Evolutionary conservation across 2,888 invertebrate genomes (phyloP).

Genomic region (Aphodius sticticus): DNA sequence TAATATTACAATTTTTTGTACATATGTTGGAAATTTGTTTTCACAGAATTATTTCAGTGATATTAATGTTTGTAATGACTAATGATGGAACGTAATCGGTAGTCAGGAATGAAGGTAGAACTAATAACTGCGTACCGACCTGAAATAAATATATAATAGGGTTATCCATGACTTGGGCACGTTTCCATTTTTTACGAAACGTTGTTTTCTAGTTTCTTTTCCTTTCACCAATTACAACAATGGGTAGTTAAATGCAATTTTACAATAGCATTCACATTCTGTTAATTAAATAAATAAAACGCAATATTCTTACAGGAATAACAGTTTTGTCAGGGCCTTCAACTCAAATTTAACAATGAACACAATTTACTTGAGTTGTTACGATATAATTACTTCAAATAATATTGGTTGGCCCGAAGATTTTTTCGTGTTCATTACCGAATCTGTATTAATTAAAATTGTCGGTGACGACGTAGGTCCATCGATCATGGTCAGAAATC

Average conservation of each 20-base stretch:
- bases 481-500: constrained; percentile 22
- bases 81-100: constrained; percentile 37
- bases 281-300: no score
- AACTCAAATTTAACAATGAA: no score
- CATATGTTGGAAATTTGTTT: constrained; percentile 4
- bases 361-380: no score
- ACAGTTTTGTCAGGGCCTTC: neutral
- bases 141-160: constrained; percentile 40
- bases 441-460: neutral
- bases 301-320: neutral
- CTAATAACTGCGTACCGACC: constrained; percentile 39
- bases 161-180: constrained; percentile 39
- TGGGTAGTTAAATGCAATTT: neutral
- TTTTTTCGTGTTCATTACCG: constrained; percentile 4
- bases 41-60: constrained; percentile 12
- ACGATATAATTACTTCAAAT: no score
- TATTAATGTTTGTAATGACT: constrained; percentile 35
- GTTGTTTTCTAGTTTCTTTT: neutral
- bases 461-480: constrained; percentile 5
- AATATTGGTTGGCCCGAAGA: neutral
- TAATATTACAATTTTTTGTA: neutral
- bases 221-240: neutral
- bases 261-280: no score
- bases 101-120: constrained; percentile 29
- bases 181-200: constrained; percentile 32